Conservation (phyloP, 1,140 invertebrate genomes). For the Drosophila biarmipes region DNA sequence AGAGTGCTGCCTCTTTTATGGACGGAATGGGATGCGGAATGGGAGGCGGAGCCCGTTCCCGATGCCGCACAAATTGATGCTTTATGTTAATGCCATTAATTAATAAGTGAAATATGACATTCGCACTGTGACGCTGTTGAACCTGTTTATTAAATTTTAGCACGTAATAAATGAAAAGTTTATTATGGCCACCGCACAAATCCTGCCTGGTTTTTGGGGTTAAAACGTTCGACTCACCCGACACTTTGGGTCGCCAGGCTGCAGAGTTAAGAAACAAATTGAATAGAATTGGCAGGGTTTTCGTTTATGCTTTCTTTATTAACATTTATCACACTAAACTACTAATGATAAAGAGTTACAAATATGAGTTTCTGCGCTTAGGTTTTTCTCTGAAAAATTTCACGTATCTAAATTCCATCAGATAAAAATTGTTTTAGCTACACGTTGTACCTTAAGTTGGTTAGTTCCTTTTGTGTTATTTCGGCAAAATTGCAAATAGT, state of each 20-base stretch:
- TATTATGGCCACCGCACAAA: conserved; percentile 34
- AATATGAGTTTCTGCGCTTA: conserved; percentile 57
- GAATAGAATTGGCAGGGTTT: conserved; percentile 45
- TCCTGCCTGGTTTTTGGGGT: conserved; percentile 7
- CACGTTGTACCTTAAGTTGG: conserved; percentile 69
- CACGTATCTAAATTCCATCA: conserved; percentile 62
- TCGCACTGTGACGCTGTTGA: conserved; percentile 43
- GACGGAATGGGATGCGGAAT: neutral
- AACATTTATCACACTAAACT: conserved; percentile 82
- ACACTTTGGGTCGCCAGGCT: conserved; percentile 17
- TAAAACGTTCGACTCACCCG: conserved; percentile 19
- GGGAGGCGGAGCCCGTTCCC: neutral
- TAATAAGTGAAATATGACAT: conserved; percentile 81
- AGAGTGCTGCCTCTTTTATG: conserved; percentile 34
- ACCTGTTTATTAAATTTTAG: conserved; percentile 78
- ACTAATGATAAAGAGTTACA: conserved; percentile 81
- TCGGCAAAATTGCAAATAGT: conserved; percentile 49
- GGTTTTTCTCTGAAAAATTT: conserved; percentile 51
- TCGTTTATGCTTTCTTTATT: conserved; percentile 62
- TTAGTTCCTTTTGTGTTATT: conserved; percentile 43
- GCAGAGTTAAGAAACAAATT: conserved; percentile 23
- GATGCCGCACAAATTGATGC: conserved; percentile 66
- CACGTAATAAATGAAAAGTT: conserved; percentile 77
- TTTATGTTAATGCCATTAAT: conserved; percentile 81
- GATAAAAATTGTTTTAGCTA: conserved; percentile 72